A percentile compares a stretch with the other conserved stretches of the same genome.
Evolutionary conservation across 2,113 vertebrate genomes (phyloP).

Genomic region (Nycticebus coucang): DNA sequence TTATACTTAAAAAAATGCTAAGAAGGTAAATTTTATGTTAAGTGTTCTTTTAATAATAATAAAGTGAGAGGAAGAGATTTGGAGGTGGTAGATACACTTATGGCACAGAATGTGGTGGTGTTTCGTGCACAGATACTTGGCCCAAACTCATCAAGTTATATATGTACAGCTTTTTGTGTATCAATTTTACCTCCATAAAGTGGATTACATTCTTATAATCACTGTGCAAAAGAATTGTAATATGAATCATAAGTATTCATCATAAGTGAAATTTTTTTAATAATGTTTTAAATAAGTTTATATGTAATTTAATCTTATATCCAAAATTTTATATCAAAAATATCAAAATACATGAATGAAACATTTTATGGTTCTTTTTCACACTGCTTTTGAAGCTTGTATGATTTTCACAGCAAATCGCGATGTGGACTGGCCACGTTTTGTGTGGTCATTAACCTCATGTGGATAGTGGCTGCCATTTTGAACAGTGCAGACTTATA

Average conservation of each 20-base stretch:
- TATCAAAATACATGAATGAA: not conserved
- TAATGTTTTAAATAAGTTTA: not conserved
- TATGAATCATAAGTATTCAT: not conserved
- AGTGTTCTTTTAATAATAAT: not conserved
- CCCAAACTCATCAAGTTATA: not conserved
- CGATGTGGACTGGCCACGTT: not conserved
- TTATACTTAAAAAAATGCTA: not conserved
- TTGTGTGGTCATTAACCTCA: not conserved
- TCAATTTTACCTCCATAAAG: accelerated
- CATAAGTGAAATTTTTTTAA: not conserved
- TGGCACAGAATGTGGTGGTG: not conserved
- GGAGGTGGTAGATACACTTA: not conserved
- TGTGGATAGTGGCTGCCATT: not conserved
- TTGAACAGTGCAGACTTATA: not conserved
- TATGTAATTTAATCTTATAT: not conserved
- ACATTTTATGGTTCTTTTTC: not conserved
- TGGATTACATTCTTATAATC: not conserved
- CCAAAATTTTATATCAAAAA: not conserved
- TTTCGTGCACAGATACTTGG: not conserved
- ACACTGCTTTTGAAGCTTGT: not conserved
- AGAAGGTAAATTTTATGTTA: not conserved
- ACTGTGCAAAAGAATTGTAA: not conserved
- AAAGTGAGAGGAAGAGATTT: not conserved
- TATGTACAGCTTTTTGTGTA: not conserved
- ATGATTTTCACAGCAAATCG: not conserved